These are phyloP conservation scores for Bombylius discolor DNA, from an alignment of 2,888 invertebrate species.

Conservation along the genomic window DNA sequence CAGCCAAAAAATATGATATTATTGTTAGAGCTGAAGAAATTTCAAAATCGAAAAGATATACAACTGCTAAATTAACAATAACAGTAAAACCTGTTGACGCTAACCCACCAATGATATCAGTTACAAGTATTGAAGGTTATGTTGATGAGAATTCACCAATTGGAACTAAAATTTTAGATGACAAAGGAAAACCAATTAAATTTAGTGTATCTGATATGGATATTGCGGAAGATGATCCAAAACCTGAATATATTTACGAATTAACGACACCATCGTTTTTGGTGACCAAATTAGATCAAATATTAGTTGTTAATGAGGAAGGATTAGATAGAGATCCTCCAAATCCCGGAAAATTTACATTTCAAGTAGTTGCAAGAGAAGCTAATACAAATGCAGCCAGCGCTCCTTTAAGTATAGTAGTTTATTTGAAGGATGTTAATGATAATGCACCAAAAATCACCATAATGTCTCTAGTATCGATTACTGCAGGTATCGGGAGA, in stretches of 20 bases:
- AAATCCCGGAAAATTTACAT: constrained; percentile 68
- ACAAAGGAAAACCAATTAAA: constrained; percentile 49
- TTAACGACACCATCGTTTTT: constrained; percentile 72
- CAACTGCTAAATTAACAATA: constrained; percentile 69
- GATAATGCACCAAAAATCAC: constrained; percentile 76
- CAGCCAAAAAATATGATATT: constrained; percentile 65
- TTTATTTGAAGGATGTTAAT: constrained; percentile 67
- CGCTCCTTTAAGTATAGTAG: constrained; percentile 65
- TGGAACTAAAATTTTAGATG: constrained; percentile 67
- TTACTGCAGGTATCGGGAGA: constrained; percentile 64
- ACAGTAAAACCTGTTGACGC: constrained; percentile 77
- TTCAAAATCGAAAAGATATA: constrained; percentile 62
- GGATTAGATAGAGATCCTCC: constrained; percentile 78
- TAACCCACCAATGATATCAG: constrained; percentile 64
- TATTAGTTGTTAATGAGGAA: constrained; percentile 67
- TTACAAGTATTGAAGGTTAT: constrained; percentile 58
- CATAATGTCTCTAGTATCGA: constrained; percentile 64
- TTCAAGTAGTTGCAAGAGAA: constrained; percentile 80
- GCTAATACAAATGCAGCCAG: constrained; percentile 66
- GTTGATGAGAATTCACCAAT: constrained; percentile 77
- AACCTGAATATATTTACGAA: constrained; percentile 69
- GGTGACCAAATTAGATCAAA: constrained; percentile 56
- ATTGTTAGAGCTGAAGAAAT: constrained; percentile 79
- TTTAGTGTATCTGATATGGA: constrained; percentile 74
- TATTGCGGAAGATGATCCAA: constrained; percentile 66